A percentile compares a stretch with the other conserved stretches of the same genome.
phyloP scores from a whole-genome alignment of 1,140 invertebrate species.

The Cecropterus lyciades region DNA sequence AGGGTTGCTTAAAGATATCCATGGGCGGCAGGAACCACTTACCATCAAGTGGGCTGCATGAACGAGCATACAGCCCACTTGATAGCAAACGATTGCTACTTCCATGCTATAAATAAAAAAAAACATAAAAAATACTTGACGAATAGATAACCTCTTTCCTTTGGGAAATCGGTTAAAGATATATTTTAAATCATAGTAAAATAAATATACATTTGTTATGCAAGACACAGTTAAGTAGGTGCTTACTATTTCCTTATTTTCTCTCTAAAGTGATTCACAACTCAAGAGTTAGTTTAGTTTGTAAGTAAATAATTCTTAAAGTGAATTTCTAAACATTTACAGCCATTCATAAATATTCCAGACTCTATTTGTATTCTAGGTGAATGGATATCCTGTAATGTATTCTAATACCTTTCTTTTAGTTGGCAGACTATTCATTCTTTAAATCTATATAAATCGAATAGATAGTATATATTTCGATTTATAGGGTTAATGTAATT shows the following conservation, averaged over 20 bases:
- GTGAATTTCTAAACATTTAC: constrained; percentile 31
- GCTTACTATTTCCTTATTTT: constrained; percentile 5
- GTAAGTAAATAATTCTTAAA: constrained; percentile 28
- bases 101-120: too few species aligned
- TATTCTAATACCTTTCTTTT: constrained; percentile 36
- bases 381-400: constrained; percentile 27
- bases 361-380: constrained; percentile 27
- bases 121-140: too few species aligned
- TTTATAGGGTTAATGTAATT: too few species aligned
- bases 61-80: too few species aligned
- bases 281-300: constrained; percentile 13
- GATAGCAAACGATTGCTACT: too few species aligned
- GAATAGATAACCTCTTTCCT: too few species aligned
- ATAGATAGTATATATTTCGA: background rate
- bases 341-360: constrained; percentile 34
- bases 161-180: too few species aligned
- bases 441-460: constrained; percentile 3
- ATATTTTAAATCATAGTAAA: background rate
- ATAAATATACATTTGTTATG: constrained; percentile 25
- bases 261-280: constrained; percentile 22
- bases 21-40: too few species aligned
- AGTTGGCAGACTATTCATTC: constrained; percentile 8
- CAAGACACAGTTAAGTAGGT: constrained; percentile 6
- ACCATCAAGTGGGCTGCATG: too few species aligned
- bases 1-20: too few species aligned